phyloP scores from a whole-genome alignment of 2,797 vertebrate species.

The Scarus forsteni region DNA sequence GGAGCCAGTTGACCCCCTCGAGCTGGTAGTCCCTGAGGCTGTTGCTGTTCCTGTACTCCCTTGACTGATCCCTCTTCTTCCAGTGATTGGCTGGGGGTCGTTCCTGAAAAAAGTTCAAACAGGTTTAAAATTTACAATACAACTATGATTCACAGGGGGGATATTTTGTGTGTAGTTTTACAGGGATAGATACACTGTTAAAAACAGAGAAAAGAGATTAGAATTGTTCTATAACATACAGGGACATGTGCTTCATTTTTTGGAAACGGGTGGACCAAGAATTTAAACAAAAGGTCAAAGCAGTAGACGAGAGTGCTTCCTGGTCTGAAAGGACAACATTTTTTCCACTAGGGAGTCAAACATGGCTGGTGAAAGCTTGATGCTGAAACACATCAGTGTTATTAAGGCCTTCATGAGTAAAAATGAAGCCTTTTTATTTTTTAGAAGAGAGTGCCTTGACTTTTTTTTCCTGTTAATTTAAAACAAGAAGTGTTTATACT shows the following conservation, averaged over 20 bases:
- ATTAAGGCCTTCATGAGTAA: too few species aligned
- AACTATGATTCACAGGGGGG: constrained; percentile 13
- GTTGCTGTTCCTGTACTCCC: constrained; percentile 97
- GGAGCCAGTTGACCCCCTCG: constrained; percentile 99
- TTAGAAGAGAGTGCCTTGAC: too few species aligned
- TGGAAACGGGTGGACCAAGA: not conserved
- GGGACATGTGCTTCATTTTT: not conserved
- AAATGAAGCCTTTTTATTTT: too few species aligned
- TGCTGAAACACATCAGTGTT: too few species aligned
- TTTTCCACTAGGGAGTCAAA: too few species aligned
- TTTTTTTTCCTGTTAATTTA: too few species aligned
- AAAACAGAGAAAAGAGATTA: not conserved
- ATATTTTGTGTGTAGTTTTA: not conserved
- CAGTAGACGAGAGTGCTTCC: too few species aligned
- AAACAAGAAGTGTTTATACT: not conserved
- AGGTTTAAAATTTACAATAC: not conserved
- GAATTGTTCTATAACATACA: not conserved
- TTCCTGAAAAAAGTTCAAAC: constrained; percentile 83
- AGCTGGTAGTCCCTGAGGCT: constrained; percentile 99
- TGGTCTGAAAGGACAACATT: too few species aligned
- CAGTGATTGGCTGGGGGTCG: constrained; percentile 94
- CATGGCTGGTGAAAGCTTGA: too few species aligned
- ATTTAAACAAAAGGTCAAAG: too few species aligned
- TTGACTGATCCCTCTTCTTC: constrained; percentile 97
- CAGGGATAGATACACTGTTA: not conserved